These are phyloP conservation scores for Microcebus griseorufus DNA, from an alignment of 2,113 vertebrate species.

Conservation along the genomic window DNA sequence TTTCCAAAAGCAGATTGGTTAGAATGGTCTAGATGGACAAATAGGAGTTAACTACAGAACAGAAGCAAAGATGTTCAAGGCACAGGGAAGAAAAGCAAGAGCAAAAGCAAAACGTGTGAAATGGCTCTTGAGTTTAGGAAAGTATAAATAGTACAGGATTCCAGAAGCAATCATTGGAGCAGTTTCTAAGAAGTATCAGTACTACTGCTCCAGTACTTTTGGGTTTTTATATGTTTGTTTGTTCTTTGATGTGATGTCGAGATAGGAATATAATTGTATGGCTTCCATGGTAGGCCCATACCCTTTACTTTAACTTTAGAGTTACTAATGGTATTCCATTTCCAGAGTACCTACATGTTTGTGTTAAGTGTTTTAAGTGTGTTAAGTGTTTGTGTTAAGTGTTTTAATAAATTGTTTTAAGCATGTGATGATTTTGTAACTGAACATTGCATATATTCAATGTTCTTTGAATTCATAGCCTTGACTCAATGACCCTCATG, in stretches of 20 bases:
- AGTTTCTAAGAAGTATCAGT: neutral
- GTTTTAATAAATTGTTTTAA: no score
- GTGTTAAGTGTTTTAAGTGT: neutral
- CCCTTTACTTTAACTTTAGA: neutral
- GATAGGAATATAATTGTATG: neutral
- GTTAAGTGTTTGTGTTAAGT: no score
- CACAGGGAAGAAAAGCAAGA: neutral
- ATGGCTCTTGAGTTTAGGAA: neutral
- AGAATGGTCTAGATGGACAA: neutral
- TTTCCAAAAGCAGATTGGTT: neutral
- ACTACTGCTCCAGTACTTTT: neutral
- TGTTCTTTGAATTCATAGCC: neutral
- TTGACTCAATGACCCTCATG: neutral
- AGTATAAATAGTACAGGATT: neutral
- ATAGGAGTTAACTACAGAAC: neutral
- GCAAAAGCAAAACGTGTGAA: neutral
- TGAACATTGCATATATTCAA: neutral
- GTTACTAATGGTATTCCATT: neutral
- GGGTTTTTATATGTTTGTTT: neutral
- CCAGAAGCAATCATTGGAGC: neutral
- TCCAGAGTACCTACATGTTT: neutral
- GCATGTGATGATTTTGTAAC: neutral
- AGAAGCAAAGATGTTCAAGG: neutral
- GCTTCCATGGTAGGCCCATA: neutral
- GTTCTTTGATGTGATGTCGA: neutral